Percentiles rank a stretch among this genome's conserved stretches.
Conservation (phyloP, 2,888 invertebrate species). For the Andrena praecox region DNA sequence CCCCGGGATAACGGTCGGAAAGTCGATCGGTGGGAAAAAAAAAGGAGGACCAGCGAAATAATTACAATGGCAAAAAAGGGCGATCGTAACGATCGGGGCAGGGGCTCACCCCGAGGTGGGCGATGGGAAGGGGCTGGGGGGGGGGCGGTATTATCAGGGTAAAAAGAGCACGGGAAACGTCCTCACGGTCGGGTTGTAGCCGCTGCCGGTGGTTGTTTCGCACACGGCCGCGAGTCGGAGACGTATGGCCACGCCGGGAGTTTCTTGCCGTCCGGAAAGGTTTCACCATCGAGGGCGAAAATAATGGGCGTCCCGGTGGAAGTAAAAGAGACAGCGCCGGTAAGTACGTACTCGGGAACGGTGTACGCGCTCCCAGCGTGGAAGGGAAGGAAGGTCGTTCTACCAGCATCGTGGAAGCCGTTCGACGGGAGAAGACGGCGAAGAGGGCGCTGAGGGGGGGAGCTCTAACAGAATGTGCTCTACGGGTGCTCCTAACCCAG, state of each 20-base stretch:
- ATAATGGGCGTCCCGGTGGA: conserved; percentile 68
- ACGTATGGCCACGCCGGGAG: conserved; percentile 40
- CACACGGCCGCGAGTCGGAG: conserved; percentile 43
- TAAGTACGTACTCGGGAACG: conserved; percentile 65
- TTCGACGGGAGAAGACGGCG: conserved; percentile 24
- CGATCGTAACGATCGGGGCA: background rate
- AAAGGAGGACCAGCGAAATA: conserved; percentile 18
- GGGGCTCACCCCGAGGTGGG: background rate
- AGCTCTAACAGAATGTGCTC: conserved; percentile 55
- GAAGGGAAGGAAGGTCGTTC: conserved; percentile 53
- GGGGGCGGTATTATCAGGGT: conserved; percentile 25
- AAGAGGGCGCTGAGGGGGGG: background rate
- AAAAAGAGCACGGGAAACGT: conserved; percentile 4
- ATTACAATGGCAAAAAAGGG: conserved; percentile 28
- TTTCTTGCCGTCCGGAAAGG: conserved; percentile 53
- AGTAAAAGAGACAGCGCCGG: conserved; percentile 66
- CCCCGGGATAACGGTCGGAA: conserved; percentile 33
- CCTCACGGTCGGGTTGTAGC: conserved; percentile 12
- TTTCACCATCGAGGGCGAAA: conserved; percentile 63
- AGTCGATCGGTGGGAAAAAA: conserved; percentile 14
- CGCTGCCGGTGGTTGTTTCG: conserved; percentile 50
- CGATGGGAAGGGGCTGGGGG: background rate
- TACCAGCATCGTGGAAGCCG: conserved; percentile 45
- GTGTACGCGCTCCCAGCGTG: conserved; percentile 51
- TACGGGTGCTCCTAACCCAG: conserved; percentile 80